Conservation (phyloP, 2,113 vertebrate species). For the Rhombomys opimus region DNA sequence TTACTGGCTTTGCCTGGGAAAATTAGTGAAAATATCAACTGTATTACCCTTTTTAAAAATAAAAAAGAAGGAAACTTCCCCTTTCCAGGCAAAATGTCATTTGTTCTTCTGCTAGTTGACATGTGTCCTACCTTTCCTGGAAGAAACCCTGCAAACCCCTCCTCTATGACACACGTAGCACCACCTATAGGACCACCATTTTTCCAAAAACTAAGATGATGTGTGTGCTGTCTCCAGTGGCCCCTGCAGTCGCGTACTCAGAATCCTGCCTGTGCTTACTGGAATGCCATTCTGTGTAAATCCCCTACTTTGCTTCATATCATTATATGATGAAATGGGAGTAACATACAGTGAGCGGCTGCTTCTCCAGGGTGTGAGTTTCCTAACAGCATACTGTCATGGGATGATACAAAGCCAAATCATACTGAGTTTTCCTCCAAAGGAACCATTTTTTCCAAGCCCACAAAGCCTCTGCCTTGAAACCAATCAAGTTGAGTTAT, state of each 20-base stretch:
- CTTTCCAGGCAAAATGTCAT: neutral
- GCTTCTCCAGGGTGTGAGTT: neutral
- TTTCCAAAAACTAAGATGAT: neutral
- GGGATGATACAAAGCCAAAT: conserved; percentile 1
- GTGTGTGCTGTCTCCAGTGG: neutral
- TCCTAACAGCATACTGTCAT: neutral
- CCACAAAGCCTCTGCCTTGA: conserved; percentile 17
- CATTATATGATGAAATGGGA: conserved; percentile 38
- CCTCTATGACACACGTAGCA: neutral
- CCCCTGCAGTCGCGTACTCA: neutral
- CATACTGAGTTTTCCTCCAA: neutral
- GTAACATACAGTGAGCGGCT: conserved; percentile 31
- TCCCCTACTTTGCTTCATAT: neutral
- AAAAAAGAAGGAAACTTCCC: neutral
- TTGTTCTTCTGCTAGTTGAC: neutral
- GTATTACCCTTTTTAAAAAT: conserved; percentile 23
- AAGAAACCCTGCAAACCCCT: neutral
- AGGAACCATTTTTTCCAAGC: neutral
- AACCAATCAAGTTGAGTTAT: neutral
- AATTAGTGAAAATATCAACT: neutral
- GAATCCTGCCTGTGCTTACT: neutral
- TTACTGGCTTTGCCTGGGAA: neutral
- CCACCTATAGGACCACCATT: neutral
- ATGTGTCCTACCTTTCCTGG: neutral
- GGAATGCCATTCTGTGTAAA: conserved; percentile 51